Percentiles rank a stretch among this genome's conserved stretches.
Evolutionary conservation across 2,888 invertebrate genomes (phyloP).

Genomic region (Prenolepis imparis): DNA sequence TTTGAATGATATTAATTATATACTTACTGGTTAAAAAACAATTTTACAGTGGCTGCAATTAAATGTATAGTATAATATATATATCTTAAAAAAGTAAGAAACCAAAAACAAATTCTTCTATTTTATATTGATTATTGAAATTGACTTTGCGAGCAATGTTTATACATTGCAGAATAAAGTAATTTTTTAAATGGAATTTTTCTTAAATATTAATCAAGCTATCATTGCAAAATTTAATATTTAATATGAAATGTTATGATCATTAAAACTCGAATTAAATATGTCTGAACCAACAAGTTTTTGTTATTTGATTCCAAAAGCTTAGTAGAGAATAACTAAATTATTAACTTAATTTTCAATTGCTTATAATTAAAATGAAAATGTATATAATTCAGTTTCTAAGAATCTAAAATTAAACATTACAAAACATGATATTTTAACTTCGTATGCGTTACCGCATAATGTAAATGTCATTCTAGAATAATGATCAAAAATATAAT

Average conservation of each 20-base stretch:
- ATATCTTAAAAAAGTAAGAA: background rate
- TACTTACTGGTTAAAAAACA: background rate
- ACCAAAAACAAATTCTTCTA: background rate
- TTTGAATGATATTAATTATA: constrained; percentile 17
- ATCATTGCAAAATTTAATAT: constrained; percentile 6
- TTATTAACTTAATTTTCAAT: constrained; percentile 1
- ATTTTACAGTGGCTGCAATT: background rate
- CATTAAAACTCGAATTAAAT: background rate
- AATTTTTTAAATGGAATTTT: background rate
- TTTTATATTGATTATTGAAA: constrained; percentile 17
- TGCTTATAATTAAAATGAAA: background rate
- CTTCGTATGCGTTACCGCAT: background rate
- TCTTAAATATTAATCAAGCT: background rate
- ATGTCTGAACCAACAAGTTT: background rate
- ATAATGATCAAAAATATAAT: constrained; percentile 48
- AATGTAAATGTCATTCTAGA: constrained; percentile 1
- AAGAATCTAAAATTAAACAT: background rate
- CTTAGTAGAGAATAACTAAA: background rate
- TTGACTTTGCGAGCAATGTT: background rate
- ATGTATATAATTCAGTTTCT: constrained; percentile 15
- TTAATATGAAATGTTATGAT: background rate
- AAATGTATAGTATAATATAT: background rate
- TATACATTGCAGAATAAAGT: background rate
- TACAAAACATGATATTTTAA: constrained; percentile 20
- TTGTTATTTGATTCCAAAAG: background rate